Conservation (phyloP, 1,140 invertebrate species). For the Adoxophyes honmai region DNA sequence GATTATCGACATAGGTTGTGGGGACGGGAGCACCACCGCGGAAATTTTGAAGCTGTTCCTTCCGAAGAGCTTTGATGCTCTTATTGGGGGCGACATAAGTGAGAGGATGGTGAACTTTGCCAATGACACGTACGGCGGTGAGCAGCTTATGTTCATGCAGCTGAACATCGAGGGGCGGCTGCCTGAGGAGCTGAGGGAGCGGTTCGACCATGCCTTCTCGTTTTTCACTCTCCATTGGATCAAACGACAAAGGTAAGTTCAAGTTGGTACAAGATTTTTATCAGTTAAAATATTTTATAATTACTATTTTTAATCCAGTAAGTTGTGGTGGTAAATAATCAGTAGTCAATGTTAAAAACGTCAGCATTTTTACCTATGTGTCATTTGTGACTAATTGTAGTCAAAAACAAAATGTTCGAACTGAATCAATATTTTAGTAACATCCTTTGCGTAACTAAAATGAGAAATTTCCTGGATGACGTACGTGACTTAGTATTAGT, state of each 20-base stretch:
- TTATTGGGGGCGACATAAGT: conserved; percentile 84
- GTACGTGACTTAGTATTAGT: too few relatives aligned
- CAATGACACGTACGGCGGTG: conserved; percentile 70
- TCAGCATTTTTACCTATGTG: too few relatives aligned
- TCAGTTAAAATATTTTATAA: neutral
- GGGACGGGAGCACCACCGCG: conserved; percentile 85
- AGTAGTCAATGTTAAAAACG: too few relatives aligned
- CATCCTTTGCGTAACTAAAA: too few relatives aligned
- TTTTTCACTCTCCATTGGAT: conserved; percentile 92
- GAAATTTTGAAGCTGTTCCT: conserved; percentile 82
- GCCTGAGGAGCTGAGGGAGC: conserved; percentile 67
- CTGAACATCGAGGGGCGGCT: conserved; percentile 81
- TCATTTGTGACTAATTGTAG: too few relatives aligned
- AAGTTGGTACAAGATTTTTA: neutral
- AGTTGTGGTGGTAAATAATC: too few relatives aligned
- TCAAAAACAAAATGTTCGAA: too few relatives aligned
- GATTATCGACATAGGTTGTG: conserved; percentile 88
- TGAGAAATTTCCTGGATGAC: too few relatives aligned
- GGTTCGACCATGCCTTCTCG: conserved; percentile 85
- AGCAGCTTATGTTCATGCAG: conserved; percentile 78
- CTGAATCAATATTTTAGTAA: too few relatives aligned
- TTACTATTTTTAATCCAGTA: too few relatives aligned
- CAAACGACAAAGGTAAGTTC: conserved; percentile 82
- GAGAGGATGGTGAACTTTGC: conserved; percentile 84
- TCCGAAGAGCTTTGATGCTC: conserved; percentile 69